Base-by-base conservation (phyloP, 2,797 vertebrate species). In the Acridotheres tristis region DNA sequence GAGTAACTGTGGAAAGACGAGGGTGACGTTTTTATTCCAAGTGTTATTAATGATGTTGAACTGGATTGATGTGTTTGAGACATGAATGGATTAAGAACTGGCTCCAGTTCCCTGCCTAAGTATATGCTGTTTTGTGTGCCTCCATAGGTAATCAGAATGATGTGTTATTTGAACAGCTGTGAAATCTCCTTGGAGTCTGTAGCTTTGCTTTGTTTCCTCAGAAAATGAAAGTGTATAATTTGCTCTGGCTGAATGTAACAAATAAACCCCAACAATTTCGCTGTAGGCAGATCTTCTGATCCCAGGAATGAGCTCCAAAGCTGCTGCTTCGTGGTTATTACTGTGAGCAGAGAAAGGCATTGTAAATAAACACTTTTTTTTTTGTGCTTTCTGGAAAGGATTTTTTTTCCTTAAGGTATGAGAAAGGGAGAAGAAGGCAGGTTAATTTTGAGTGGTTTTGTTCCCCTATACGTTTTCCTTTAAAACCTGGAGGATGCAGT, bases 121-220 rank as follows among this genome's bases (percentile, higher is more conserved):
- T 81, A 9, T 48, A 29, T 85, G 78, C 16, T 65, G 1, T 13
- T 85, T 83, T 72, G 21, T 89, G 42, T 65, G 25, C 83, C 75
- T 79, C 74, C 69, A 1, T 66, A 87, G 93, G 87, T 93, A 62
- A 42, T 62, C 20, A 17, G 72, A 69, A n/a, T 4, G 15, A 7
- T 32, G 7, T 85, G 54, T 66, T 90, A 61, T 85, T 85, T 81
- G 66, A 87, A 15, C 43, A 72, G 36, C 78, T 89, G 58, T 78
- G 85, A 85, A 25, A 75, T 90, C 79, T 88, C 59, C 66, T 89
- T 40, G 34, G 57, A 47, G 30, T 85, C 59, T 83, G 40, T 47
- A 73, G 87, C 27, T 85, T 89, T 89, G 32, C 67, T 94, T 89
- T 91, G 50, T 93, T 93, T 96, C 43, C 25, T 59, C 47, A 78